These are phyloP conservation scores for Thamnophis sirtalis DNA, from an alignment of 2,113 vertebrate genomes.

Conservation along the genomic window DNA sequence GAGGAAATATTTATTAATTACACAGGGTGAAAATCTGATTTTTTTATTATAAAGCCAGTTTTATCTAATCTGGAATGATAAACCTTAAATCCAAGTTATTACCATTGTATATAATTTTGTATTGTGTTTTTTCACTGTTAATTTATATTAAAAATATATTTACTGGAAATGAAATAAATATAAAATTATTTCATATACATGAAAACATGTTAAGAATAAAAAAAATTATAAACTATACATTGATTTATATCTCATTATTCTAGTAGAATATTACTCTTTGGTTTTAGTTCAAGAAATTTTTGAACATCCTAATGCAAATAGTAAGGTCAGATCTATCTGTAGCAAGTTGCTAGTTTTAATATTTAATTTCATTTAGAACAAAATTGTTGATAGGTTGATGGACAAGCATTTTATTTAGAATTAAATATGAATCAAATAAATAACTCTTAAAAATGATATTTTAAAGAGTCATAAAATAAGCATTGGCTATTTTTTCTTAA, in stretches of 20 bases:
- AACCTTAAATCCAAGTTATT: not conserved
- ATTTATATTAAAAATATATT: not conserved
- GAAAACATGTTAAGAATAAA: not conserved
- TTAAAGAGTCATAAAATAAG: constrained; percentile 1
- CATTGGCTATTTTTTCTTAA: not conserved
- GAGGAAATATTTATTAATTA: not conserved
- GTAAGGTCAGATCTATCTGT: not conserved
- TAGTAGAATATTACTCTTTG: not conserved
- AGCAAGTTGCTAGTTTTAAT: not conserved
- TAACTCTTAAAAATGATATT: not conserved
- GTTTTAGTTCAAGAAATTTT: not conserved
- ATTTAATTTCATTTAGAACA: constrained; percentile 14
- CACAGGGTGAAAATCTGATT: not conserved
- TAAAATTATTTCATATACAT: not conserved
- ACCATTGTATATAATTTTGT: not conserved
- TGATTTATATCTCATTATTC: not conserved
- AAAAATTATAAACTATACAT: not conserved
- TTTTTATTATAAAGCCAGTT: not conserved
- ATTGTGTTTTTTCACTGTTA: not conserved
- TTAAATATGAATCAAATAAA: constrained; percentile 24
- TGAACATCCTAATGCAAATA: not conserved
- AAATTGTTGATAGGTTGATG: constrained; percentile 10
- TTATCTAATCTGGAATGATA: not conserved
- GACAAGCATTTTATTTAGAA: constrained; percentile 7
- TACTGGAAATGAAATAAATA: not conserved